Evolutionary conservation across 2,797 vertebrate species (phyloP).

Genomic region (Sandelia bainsii): DNA sequence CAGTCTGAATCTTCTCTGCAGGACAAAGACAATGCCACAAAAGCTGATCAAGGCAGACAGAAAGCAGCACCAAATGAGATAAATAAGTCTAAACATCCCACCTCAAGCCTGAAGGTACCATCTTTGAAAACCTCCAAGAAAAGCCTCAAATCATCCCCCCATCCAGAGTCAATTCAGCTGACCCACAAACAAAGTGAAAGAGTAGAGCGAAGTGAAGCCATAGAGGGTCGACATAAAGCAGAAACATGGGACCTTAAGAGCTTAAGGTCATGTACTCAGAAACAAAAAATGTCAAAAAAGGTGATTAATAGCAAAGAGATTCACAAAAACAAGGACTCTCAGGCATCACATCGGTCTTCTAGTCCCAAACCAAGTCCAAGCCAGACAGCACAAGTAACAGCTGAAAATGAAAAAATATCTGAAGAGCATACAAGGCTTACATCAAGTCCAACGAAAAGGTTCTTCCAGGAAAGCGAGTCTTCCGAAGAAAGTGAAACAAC

Average conservation of each 20-base stretch:
- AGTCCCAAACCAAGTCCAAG: background rate
- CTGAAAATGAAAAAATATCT: background rate
- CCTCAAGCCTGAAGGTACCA: too few relatives aligned
- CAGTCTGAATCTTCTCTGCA: too few relatives aligned
- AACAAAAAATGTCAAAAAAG: background rate
- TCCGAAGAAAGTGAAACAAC: background rate
- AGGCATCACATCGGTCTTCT: background rate
- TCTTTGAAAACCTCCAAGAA: background rate
- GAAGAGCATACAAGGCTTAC: accelerated
- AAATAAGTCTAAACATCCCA: background rate
- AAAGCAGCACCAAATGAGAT: background rate
- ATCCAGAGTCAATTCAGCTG: accelerated
- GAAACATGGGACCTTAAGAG: background rate
- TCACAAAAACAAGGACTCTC: background rate
- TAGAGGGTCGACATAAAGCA: background rate
- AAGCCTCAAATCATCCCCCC: accelerated
- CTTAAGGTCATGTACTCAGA: background rate
- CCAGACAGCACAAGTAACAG: background rate
- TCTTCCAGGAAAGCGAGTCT: accelerated
- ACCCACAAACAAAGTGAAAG: background rate
- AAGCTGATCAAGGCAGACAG: too few relatives aligned
- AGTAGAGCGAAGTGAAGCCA: too few relatives aligned
- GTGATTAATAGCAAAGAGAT: background rate
- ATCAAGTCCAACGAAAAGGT: background rate
- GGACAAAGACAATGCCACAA: too few relatives aligned